A percentile compares a stretch with the other conserved stretches of the same genome.
These are phyloP conservation scores for Microtus richardsoni DNA, from an alignment of 2,113 vertebrate genomes.

Conservation along the genomic window DNA sequence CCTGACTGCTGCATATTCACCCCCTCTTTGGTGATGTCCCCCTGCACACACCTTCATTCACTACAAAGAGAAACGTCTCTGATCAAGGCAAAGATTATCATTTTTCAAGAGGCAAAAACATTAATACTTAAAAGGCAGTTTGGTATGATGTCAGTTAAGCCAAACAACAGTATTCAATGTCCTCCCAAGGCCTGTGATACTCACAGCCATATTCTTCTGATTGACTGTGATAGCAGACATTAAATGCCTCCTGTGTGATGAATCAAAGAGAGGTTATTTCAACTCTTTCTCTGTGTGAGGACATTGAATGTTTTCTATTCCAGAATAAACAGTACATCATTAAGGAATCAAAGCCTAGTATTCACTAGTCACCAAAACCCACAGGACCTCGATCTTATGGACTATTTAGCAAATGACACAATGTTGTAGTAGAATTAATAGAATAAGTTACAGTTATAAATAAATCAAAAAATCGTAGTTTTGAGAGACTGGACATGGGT, in stretches of 20 bases:
- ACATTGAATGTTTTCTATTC: neutral
- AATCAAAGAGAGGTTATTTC: neutral
- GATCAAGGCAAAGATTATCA: neutral
- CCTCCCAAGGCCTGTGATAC: neutral
- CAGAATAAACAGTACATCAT: fast-evolving
- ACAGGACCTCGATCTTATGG: neutral
- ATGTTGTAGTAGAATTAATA: neutral
- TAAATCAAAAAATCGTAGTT: neutral
- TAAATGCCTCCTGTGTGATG: neutral
- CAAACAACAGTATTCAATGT: neutral
- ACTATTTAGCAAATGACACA: neutral
- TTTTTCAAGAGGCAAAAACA: neutral
- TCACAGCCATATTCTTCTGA: neutral
- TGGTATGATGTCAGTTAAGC: neutral
- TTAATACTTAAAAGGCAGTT: neutral
- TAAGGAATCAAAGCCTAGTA: neutral
- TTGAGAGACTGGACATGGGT: neutral
- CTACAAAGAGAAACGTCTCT: neutral
- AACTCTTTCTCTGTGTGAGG: neutral
- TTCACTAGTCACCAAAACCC: fast-evolving
- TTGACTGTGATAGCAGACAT: neutral
- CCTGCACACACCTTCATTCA: neutral
- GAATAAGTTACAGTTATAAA: neutral
- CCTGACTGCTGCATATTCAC: neutral
- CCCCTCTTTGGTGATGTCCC: neutral